These are phyloP conservation scores for Candoia aspera DNA, from an alignment of 2,113 vertebrate species.

Conservation along the genomic window DNA sequence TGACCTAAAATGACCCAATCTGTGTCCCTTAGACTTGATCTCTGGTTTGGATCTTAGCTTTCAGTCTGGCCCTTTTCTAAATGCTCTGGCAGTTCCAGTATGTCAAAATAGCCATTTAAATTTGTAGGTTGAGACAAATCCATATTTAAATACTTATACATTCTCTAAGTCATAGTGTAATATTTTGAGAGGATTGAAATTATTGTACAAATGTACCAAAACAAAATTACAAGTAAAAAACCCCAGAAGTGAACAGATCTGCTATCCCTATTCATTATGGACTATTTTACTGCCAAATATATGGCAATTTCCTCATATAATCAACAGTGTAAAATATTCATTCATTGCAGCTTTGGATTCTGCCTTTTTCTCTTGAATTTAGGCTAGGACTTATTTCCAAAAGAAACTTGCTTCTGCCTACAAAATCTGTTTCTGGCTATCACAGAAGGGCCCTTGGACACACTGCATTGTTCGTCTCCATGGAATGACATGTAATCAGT, in stretches of 20 bases:
- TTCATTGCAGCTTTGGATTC: background rate
- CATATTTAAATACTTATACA: background rate
- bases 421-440: conserved; percentile 60
- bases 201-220: background rate
- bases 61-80: background rate
- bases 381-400: conserved; percentile 27
- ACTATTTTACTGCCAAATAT: background rate
- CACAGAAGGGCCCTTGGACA: conserved; percentile 57
- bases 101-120: background rate
- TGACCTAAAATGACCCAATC: background rate
- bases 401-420: conserved; percentile 49
- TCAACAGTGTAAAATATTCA: background rate
- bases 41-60: background rate
- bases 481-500: conserved; percentile 53
- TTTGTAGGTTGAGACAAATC: background rate
- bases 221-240: background rate
- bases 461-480: conserved; percentile 52
- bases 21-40: background rate
- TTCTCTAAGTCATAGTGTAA: background rate
- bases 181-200: background rate
- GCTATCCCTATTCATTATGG: background rate
- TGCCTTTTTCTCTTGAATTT: background rate
- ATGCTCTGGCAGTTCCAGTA: background rate
- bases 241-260: background rate
- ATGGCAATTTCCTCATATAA: background rate